Evolutionary conservation across 1,140 invertebrate species (phyloP), one percentile per base, ranked within the genome.

Genomic region (Monomorium pharaonis): DNA sequence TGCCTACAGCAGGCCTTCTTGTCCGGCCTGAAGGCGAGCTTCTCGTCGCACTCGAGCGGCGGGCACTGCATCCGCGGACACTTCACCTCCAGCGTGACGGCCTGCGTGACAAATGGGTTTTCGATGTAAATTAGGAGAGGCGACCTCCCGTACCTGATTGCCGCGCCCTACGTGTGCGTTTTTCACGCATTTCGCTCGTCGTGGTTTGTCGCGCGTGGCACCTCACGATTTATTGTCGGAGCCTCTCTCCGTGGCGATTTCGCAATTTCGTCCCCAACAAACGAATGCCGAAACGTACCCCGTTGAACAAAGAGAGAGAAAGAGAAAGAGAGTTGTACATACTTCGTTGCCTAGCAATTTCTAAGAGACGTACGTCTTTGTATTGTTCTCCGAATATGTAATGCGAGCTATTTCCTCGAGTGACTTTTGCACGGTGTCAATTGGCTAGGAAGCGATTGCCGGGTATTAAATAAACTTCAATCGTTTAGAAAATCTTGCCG

Each of bases 1-100:
- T 97, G 96, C 91, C 97, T 96, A 92, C 98, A 98, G 92, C 97
- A 98, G n/a, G 97, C 96, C 89, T 97, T 97, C 90, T 97, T 97
- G 86, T 97, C 96, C 1, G 97, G 96, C 54, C 97, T 95, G 76
- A 97, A 96, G 1, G 97, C 97, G 12, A 96, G 95, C 90, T 96
- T 96, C 76, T 97, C 97, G 33, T 97, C 95, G 92, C 98, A 98
- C 14, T 96, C 94, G 47, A 98, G 93, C 16, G 96, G 95, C 3
- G 97, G 97, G 91, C 98, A 98, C 24, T 96, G 95, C 49, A 97
- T 96, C 42, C 97, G 95, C 0, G 96, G 96, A 92, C 98, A 99
- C 76, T 96, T 96, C 7, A 98, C 97, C 92, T 97, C 96, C 42
- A 98, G 93, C 7, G 96, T 97, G 1, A 96, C 90, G 12, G 96